A percentile compares a stretch with the other conserved stretches of the same genome.
phyloP scores from a whole-genome alignment of 2,888 invertebrate genomes.

The Apocheima hispidaria region DNA sequence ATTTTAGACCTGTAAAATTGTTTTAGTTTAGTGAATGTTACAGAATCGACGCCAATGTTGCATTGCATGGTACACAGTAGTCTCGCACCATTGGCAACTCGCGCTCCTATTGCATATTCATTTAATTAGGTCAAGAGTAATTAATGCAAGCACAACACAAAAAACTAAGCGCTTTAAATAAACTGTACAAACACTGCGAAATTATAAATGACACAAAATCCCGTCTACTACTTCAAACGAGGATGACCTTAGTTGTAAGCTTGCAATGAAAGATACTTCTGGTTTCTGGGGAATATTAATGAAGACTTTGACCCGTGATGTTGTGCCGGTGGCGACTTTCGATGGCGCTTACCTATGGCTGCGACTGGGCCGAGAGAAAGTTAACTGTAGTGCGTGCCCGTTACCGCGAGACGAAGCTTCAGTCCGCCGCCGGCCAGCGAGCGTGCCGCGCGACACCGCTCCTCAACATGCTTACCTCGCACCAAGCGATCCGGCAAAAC shows the following conservation, averaged over 20 bases:
- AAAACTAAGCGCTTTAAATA: not conserved
- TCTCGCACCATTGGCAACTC: too few relatives aligned
- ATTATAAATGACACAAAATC: not conserved
- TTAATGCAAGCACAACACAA: slow-evolving; percentile 1
- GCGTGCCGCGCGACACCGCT: slow-evolving; percentile 45
- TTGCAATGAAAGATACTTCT: slow-evolving; percentile 30
- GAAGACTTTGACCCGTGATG: slow-evolving; percentile 78
- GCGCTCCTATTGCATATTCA: not conserved
- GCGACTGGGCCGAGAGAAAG: slow-evolving; percentile 79
- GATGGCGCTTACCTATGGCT: slow-evolving; percentile 77
- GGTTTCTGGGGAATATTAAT: slow-evolving; percentile 59
- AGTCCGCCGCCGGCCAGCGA: slow-evolving; percentile 58
- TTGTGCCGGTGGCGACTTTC: slow-evolving; percentile 76
- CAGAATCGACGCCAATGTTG: too few relatives aligned
- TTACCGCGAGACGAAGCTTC: slow-evolving; percentile 63
- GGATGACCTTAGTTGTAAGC: not conserved
- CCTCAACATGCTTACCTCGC: slow-evolving; percentile 66
- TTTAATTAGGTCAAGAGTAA: slow-evolving; percentile 5
- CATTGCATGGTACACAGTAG: too few relatives aligned
- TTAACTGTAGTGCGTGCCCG: slow-evolving; percentile 85
- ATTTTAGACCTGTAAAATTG: too few relatives aligned
- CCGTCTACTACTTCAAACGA: not conserved
- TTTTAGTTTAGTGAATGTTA: too few relatives aligned
- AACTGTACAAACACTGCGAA: not conserved
- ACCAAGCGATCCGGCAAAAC: slow-evolving; percentile 59